These are phyloP conservation scores for Sarcophaga variegata DNA, from an alignment of 2,888 invertebrate genomes.

Conservation along the genomic window DNA sequence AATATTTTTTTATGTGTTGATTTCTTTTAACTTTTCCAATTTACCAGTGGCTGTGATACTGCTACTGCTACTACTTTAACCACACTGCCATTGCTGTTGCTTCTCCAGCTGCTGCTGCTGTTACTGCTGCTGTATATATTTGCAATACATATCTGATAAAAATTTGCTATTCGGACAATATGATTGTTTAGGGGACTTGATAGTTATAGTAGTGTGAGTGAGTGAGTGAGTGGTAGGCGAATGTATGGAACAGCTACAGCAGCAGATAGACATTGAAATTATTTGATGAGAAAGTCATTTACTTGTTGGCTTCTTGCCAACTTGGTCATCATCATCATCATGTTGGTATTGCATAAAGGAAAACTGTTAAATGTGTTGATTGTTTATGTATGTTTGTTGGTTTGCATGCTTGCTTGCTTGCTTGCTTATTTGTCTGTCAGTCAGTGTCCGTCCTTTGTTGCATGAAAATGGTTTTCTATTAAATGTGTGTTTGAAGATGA, in stretches of 20 bases:
- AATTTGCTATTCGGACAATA: not conserved
- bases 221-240: not conserved
- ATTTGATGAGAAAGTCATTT: constrained; percentile 70
- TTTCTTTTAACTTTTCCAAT: constrained; percentile 21
- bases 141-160: not conserved
- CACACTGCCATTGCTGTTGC: not conserved
- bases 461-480: constrained; percentile 24
- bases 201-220: not conserved
- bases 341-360: not conserved
- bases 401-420: not conserved
- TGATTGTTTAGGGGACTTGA: not conserved
- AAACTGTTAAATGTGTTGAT: constrained; percentile 38
- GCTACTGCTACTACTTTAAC: not conserved
- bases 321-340: constrained; percentile 62
- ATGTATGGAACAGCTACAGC: constrained; percentile 21
- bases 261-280: constrained; percentile 66
- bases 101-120: not conserved
- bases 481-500: constrained; percentile 25
- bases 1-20: constrained; percentile 19
- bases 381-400: constrained; percentile 24
- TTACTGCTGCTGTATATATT: not conserved
- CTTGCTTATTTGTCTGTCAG: not conserved
- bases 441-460: constrained; percentile 14
- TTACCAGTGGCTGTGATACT: constrained; percentile 1
- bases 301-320: constrained; percentile 68